Evolutionary conservation across 2,113 vertebrate genomes (phyloP), one percentile per base, ranked within the genome.

Genomic region (Hemibagrus wyckioides): DNA sequence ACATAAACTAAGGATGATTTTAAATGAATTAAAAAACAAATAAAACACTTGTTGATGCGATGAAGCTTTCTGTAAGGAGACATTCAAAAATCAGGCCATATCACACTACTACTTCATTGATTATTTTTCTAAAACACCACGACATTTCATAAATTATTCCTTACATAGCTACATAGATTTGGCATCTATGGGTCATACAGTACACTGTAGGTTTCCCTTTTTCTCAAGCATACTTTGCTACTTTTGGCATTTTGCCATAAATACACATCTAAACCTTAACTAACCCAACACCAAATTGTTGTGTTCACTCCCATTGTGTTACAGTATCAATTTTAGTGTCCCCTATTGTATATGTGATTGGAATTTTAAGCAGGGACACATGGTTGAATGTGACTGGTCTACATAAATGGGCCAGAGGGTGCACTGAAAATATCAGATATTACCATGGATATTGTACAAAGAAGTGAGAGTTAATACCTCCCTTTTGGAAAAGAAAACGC

Each of bases 341-440:
- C 36, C 77, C 19, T 30, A 36, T 33, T 25, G 83, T 65, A 65
- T 87, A 50, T 48, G 61, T 79, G 65, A 41, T 10, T 9, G 39
- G 83, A 85, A 85, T 87, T 89, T 85, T 76, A 87, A 81, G 59
- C 41, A 85, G 52, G 67, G 21, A 33, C 83, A 86, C 76, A 73
- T 65, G 36, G 83, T 50, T 33, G 7, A 33, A 79, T 76, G 67
- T 61, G 48, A 80, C 39, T 59, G 33, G 33, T 80, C 54, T 57
- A 15, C n/a, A 81, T 81, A 81, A 81, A 59, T 36, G 56, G 54
- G 1, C 79, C 33, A 81, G 79, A 81, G 81, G 81, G 90, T 80
- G 48, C 19, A 15, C 56, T 87, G 48, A 81, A 67, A 41, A 21
- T 54, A 59, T 59, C 44, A 30, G 41, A 84, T 15, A 84, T 36